These are phyloP conservation scores for Carposina sasakii DNA, from an alignment of 1,140 invertebrate species.

Conservation along the genomic window DNA sequence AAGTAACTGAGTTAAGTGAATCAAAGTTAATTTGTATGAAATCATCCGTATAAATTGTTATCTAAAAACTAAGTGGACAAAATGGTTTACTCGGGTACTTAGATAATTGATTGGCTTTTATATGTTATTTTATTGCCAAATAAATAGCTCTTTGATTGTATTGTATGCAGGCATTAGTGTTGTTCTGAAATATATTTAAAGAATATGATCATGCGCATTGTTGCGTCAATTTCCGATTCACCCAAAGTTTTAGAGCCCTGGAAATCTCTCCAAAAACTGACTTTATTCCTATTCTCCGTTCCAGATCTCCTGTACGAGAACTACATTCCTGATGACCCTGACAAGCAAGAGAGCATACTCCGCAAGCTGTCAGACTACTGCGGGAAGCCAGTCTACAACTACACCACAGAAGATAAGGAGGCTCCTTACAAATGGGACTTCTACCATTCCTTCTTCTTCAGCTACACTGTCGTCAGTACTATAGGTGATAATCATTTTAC, in stretches of 20 bases:
- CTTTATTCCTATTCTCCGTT: slow-evolving; percentile 40
- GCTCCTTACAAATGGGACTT: slow-evolving; percentile 86
- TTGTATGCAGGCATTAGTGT: too few relatives aligned
- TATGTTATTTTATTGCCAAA: too few relatives aligned
- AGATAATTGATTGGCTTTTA: too few relatives aligned
- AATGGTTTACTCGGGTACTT: too few relatives aligned
- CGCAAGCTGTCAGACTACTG: slow-evolving; percentile 79
- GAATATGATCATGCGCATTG: too few relatives aligned
- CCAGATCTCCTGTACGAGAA: slow-evolving; percentile 76
- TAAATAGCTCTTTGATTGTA: too few relatives aligned
- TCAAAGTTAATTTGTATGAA: slow-evolving; percentile 58
- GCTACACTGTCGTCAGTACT: slow-evolving; percentile 94
- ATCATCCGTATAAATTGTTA: slow-evolving; percentile 55
- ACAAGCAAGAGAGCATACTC: slow-evolving; percentile 76
- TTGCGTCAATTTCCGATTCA: too few relatives aligned
- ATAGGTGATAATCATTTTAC: too few relatives aligned
- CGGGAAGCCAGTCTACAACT: slow-evolving; percentile 78
- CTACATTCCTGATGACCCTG: slow-evolving; percentile 72
- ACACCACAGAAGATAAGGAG: slow-evolving; percentile 74
- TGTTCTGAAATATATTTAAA: too few relatives aligned
- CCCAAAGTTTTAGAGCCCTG: too few relatives aligned
- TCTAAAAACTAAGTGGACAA: slow-evolving; percentile 42
- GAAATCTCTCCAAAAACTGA: too few relatives aligned
- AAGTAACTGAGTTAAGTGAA: too few relatives aligned
- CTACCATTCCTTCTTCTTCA: slow-evolving; percentile 95